A percentile compares a stretch with the other conserved stretches of the same genome.
Conservation (phyloP, 2,113 vertebrate species). For the Gymnocephalus cernua region DNA sequence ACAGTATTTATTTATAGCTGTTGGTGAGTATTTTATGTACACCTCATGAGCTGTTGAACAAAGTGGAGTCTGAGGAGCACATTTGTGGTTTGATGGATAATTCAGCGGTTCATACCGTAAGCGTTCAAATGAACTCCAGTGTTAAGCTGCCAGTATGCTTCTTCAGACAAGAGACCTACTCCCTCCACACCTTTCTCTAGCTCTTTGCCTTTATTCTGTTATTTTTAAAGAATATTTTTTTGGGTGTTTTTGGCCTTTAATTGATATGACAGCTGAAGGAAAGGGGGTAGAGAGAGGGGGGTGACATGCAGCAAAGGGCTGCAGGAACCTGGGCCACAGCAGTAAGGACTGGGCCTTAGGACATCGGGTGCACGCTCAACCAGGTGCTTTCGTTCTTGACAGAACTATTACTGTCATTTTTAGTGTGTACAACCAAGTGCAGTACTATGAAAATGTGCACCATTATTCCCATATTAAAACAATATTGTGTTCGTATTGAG, state of each 20-base stretch:
- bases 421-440: too few relatives aligned
- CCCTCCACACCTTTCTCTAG: neutral
- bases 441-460: neutral
- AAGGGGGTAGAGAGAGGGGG: too few relatives aligned
- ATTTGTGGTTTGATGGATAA: slow-evolving; percentile 7
- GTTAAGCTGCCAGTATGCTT: too few relatives aligned
- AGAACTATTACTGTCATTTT: neutral
- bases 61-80: neutral
- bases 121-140: neutral
- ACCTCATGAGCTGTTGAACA: neutral
- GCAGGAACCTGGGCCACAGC: too few relatives aligned
- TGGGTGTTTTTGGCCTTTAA: too few relatives aligned
- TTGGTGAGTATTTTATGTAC: neutral
- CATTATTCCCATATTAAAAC: neutral
- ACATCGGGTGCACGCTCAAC: too few relatives aligned
- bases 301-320: too few relatives aligned
- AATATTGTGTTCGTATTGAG: neutral
- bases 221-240: too few relatives aligned
- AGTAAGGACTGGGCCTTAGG: too few relatives aligned
- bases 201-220: too few relatives aligned
- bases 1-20: neutral
- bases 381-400: neutral
- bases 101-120: too few relatives aligned
- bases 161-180: neutral
- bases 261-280: too few relatives aligned